Percentiles rank a stretch among this genome's conserved stretches.
phyloP scores from a whole-genome alignment of 2,888 invertebrate genomes.

The Sinohyriopsis cumingii region DNA sequence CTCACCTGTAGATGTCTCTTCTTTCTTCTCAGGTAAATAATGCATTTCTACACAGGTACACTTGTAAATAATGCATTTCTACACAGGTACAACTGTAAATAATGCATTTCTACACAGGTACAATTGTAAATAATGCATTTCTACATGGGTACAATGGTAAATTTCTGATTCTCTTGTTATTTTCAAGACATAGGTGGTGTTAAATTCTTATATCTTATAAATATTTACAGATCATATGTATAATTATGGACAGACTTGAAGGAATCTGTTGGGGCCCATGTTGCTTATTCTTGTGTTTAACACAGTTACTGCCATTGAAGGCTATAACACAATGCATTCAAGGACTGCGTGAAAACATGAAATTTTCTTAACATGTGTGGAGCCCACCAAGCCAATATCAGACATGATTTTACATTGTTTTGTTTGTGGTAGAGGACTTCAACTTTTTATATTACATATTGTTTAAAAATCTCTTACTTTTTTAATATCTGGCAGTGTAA shows the following conservation, averaged over 20 bases:
- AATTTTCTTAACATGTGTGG: too few relatives aligned
- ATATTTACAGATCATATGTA: not conserved
- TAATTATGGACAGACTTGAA: not conserved
- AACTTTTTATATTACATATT: too few relatives aligned
- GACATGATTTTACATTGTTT: too few relatives aligned
- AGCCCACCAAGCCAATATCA: too few relatives aligned
- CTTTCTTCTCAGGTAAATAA: conserved; percentile 75
- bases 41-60: not conserved
- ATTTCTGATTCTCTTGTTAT: not conserved
- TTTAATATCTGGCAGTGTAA: too few relatives aligned
- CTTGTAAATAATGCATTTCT: not conserved
- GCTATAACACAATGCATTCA: too few relatives aligned
- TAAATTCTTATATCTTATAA: not conserved
- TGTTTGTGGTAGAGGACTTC: too few relatives aligned
- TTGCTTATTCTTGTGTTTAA: too few relatives aligned
- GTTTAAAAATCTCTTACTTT: too few relatives aligned
- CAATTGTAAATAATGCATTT: conserved; percentile 43
- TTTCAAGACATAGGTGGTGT: not conserved
- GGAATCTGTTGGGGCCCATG: too few relatives aligned
- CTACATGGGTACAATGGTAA: not conserved
- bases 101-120: not conserved
- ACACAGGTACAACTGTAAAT: conserved; percentile 43
- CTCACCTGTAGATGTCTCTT: conserved; percentile 83
- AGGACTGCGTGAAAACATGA: too few relatives aligned
- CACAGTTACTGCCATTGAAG: too few relatives aligned